These are phyloP conservation scores for Strigamia maritima DNA, from an alignment of 2,888 invertebrate species.

Conservation along the genomic window DNA sequence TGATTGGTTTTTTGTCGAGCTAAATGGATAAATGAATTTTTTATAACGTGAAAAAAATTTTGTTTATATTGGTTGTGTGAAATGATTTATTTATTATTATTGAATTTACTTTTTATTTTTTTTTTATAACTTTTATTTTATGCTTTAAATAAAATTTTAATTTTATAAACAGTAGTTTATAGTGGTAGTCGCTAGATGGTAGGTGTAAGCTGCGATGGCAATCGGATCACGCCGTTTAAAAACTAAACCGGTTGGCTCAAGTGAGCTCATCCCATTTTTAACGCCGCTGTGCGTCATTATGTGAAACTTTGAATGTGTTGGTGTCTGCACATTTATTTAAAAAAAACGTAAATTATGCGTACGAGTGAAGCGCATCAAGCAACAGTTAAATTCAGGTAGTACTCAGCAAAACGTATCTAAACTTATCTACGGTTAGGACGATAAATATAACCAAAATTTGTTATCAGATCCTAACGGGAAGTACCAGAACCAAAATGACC, in stretches of 20 bases:
- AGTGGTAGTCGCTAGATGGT: neutral
- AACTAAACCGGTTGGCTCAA: neutral
- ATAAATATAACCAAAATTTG: neutral
- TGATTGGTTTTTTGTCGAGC: neutral
- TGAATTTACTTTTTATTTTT: neutral
- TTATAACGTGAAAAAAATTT: neutral
- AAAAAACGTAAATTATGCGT: neutral
- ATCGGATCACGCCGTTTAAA: neutral
- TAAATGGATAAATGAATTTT: neutral
- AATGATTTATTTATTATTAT: neutral
- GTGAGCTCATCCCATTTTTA: no score
- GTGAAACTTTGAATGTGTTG: neutral
- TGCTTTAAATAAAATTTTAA: no score
- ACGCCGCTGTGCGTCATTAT: neutral
- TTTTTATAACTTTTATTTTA: no score
- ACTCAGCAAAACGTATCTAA: neutral
- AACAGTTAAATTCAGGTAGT: neutral
- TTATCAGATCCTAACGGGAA: neutral
- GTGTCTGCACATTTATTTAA: neutral
- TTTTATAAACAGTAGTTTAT: neutral
- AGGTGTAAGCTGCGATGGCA: no score
- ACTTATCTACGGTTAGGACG: neutral
- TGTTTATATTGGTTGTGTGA: neutral
- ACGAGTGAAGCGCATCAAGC: neutral
- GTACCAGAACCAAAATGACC: neutral